phyloP scores from a whole-genome alignment of 2,797 vertebrate species.

The Carduelis carduelis region DNA sequence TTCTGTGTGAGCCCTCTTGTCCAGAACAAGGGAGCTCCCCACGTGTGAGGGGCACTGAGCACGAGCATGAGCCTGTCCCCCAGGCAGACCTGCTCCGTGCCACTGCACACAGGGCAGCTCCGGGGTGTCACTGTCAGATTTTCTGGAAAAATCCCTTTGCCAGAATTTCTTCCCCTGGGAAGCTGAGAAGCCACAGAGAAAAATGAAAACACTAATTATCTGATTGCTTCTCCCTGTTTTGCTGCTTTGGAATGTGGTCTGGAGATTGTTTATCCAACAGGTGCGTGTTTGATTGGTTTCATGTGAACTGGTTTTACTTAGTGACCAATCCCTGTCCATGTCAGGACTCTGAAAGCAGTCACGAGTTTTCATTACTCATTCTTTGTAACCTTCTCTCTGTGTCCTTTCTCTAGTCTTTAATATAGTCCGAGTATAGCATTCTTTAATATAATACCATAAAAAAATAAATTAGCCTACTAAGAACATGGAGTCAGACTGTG shows the following conservation, averaged over 20 bases:
- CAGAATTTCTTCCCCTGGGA: neutral
- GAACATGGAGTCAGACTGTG: too few species aligned
- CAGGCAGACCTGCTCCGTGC: rapidly evolving
- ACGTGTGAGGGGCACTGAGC: rapidly evolving
- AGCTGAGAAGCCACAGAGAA: neutral
- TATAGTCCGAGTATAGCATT: neutral
- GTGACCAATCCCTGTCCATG: neutral
- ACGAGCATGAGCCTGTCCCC: neutral
- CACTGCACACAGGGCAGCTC: rapidly evolving
- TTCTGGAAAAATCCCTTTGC: neutral
- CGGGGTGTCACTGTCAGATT: neutral
- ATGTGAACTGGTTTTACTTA: neutral
- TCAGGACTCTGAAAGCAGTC: neutral
- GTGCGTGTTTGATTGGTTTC: neutral
- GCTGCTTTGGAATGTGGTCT: neutral
- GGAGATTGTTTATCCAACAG: neutral
- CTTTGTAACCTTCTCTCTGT: neutral
- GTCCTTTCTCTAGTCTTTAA: neutral
- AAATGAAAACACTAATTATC: neutral
- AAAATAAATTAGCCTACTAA: neutral
- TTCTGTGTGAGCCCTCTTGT: neutral
- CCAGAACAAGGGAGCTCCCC: neutral
- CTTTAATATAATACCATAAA: too few species aligned
- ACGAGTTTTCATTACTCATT: neutral
- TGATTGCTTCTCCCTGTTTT: neutral